Percentiles rank a stretch among this genome's conserved stretches.
phyloP scores from a whole-genome alignment of 2,113 vertebrate species.

The Pelodiscus sinensis region DNA sequence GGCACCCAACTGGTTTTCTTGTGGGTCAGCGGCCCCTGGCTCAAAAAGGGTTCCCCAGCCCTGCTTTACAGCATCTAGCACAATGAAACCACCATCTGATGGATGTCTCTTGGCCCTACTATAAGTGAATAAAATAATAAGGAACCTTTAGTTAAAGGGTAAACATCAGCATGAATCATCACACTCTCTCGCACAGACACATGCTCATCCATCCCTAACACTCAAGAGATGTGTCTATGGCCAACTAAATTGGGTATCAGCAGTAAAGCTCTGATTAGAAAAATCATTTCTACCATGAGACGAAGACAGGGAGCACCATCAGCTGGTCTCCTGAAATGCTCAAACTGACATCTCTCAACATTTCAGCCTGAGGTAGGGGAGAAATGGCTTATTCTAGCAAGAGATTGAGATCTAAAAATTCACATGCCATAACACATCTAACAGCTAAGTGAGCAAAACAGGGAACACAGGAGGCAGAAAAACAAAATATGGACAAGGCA shows the following conservation, averaged over 20 bases:
- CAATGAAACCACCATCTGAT: constrained; percentile 27
- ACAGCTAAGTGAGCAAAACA: neutral
- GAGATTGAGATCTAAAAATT: neutral
- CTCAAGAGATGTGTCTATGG: neutral
- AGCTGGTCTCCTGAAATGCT: neutral
- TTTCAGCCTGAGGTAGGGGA: neutral
- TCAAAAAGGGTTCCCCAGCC: too few species aligned
- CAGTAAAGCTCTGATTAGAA: neutral
- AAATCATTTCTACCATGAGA: neutral
- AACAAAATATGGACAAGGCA: neutral
- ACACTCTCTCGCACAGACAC: neutral
- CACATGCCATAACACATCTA: neutral
- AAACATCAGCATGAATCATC: neutral
- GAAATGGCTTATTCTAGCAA: neutral
- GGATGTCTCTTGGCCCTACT: constrained; percentile 7
- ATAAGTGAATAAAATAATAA: constrained; percentile 46
- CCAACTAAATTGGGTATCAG: neutral
- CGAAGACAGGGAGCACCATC: accelerated
- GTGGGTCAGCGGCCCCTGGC: too few species aligned
- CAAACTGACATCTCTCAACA: neutral
- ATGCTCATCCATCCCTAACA: neutral
- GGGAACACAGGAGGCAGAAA: neutral
- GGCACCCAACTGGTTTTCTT: too few species aligned
- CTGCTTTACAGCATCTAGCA: neutral
- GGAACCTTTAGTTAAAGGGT: neutral